Evolutionary conservation across 1,140 invertebrate species (phyloP), one percentile per base, ranked within the genome.

Genomic region (Oreohelix idahoensis): DNA sequence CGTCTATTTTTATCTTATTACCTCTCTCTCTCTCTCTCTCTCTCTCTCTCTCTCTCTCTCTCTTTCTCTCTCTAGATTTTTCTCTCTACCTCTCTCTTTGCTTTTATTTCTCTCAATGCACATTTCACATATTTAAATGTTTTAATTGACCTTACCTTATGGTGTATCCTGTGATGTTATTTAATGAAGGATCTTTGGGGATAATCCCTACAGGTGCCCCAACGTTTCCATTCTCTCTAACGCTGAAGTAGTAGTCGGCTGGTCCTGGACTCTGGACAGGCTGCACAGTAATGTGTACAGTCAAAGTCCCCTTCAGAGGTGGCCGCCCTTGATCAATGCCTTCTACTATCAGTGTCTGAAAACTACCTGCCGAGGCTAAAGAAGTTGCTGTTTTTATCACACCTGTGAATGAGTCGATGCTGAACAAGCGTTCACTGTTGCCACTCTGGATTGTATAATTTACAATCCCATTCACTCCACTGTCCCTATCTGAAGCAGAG

Each of bases 401-500:
- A 32, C 83, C 83, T 4, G 39, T 49, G n/a, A 35, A 29, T 0
- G 32, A 36, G 58, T 84, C 74, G 13, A 84, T 63, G n/a, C 39
- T 39, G 51, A 84, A 84, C 13, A 84, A 49, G 0, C 71, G 78
- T 20, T 42, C 53, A 29, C 17, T 53, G 51, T 81, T 80, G 0
- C 79, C 79, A 32, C 63, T 42, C 29, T 36, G 8, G 23, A 81
- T 84, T 29, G 53, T 36, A 42, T 76, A 84, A n/a, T 58, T 53
- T n/a, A 84, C 2, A 13, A 26, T 77, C 0, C 83, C 77, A 63
- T 75, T 73, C 17, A 10, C 29, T 20, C 53, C 49, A 11, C 15
- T 51, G 38, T 84, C 83, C 13, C 42, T 66, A 38, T 80, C 79
- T 17, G 73, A 15, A 26, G 79, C 78, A 13, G 51, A 23, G 11